A percentile compares a stretch with the other conserved stretches of the same genome.
phyloP scores from a whole-genome alignment of 1,140 invertebrate genomes.

The Drosophila ananassae region DNA sequence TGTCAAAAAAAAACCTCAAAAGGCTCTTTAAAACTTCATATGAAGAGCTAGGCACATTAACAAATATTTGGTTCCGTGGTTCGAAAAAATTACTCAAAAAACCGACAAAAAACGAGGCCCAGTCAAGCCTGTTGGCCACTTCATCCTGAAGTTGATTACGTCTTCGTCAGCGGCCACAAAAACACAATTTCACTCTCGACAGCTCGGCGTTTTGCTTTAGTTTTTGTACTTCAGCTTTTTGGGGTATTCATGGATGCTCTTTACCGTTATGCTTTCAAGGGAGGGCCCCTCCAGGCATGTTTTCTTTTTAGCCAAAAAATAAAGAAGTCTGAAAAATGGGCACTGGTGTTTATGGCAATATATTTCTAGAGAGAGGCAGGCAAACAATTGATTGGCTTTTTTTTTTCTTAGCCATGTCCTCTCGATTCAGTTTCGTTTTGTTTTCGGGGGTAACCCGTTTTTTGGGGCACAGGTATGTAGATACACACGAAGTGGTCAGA shows the following conservation, averaged over 20 bases:
- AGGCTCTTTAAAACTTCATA: slow-evolving; percentile 31
- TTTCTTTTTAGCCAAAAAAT: slow-evolving; percentile 79
- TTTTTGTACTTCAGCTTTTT: slow-evolving; percentile 18
- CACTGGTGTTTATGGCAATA: slow-evolving; percentile 9
- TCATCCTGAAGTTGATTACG: slow-evolving; percentile 82
- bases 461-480: slow-evolving; percentile 21
- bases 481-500: slow-evolving; percentile 54
- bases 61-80: slow-evolving; percentile 46
- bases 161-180: slow-evolving; percentile 55
- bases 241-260: slow-evolving; percentile 48
- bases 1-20: slow-evolving; percentile 45
- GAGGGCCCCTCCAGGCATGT: slow-evolving; percentile 38
- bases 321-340: slow-evolving; percentile 68
- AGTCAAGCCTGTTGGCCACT: slow-evolving; percentile 76
- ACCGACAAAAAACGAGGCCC: slow-evolving; percentile 41
- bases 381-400: slow-evolving; percentile 34
- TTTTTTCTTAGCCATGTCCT: slow-evolving; percentile 23
- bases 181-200: slow-evolving; percentile 73
- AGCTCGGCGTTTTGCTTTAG: slow-evolving; percentile 25
- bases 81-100: slow-evolving; percentile 33
- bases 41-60: slow-evolving; percentile 67
- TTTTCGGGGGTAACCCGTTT: slow-evolving; percentile 72
- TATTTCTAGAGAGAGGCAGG: not conserved
- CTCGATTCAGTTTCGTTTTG: slow-evolving; percentile 36
- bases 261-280: slow-evolving; percentile 56